Percentiles rank a stretch among this genome's conserved stretches.
phyloP scores from a whole-genome alignment of 2,113 vertebrate species.

The Orientallactaga bullata region DNA sequence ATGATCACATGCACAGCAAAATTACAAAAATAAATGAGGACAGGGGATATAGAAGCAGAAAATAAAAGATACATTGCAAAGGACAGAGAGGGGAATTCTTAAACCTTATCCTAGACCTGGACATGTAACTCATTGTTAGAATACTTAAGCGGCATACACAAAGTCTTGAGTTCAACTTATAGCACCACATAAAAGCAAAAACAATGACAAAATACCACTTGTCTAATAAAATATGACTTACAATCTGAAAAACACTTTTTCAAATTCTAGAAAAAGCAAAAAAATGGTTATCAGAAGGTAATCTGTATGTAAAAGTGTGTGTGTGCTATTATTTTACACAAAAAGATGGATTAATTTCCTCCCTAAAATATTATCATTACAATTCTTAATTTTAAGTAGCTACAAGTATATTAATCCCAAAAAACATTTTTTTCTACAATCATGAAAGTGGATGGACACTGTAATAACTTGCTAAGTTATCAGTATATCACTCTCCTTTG shows the following conservation, averaged over 20 bases:
- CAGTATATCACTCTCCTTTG: not conserved
- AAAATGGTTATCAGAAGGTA: conserved; percentile 32
- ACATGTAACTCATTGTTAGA: not conserved
- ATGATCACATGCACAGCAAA: no score
- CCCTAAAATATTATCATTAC: conserved; percentile 40
- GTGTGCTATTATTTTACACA: conserved; percentile 33
- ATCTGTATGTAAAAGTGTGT: not conserved
- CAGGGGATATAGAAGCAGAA: not conserved
- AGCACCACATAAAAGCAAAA: not conserved
- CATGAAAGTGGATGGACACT: not conserved
- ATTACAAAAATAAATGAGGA: not conserved
- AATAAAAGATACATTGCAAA: not conserved
- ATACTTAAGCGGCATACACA: not conserved
- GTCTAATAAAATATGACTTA: conserved; percentile 2
- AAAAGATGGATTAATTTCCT: conserved; percentile 14
- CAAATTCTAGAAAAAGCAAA: not conserved
- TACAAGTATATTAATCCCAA: conserved; percentile 52
- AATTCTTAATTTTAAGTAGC: conserved; percentile 51
- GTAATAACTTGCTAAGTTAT: not conserved
- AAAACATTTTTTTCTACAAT: conserved; percentile 46
- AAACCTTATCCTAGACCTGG: not conserved
- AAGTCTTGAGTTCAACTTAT: not conserved
- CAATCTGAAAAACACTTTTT: conserved; percentile 22
- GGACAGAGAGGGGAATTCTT: not conserved
- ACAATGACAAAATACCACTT: not conserved